phyloP scores from a whole-genome alignment of 2,888 invertebrate genomes.

The Leptura quadrifasciata region DNA sequence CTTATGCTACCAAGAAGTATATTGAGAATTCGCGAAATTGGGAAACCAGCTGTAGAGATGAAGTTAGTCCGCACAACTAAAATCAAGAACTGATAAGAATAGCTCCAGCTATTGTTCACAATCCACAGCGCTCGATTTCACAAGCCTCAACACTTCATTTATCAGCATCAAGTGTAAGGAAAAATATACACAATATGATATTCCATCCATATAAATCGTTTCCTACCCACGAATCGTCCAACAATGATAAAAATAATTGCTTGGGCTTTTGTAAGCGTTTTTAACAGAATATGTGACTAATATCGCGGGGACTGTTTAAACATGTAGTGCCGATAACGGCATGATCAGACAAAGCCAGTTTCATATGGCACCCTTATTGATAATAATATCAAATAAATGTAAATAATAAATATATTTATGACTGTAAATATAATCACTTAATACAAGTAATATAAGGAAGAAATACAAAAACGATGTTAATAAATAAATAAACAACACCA shows the following conservation, averaged over 20 bases:
- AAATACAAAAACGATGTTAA: too few relatives aligned
- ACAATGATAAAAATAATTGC: neutral
- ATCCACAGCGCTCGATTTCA: neutral
- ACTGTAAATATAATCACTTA: too few relatives aligned
- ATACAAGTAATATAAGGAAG: too few relatives aligned
- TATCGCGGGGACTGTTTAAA: too few relatives aligned
- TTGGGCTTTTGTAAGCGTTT: neutral
- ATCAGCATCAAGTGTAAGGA: neutral
- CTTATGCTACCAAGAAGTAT: neutral
- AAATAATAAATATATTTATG: too few relatives aligned
- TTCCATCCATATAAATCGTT: neutral
- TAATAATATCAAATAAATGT: too few relatives aligned
- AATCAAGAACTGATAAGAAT: neutral
- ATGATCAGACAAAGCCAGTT: too few relatives aligned
- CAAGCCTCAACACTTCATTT: neutral
- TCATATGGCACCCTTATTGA: too few relatives aligned
- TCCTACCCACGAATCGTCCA: neutral
- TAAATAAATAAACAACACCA: too few relatives aligned
- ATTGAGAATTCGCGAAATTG: neutral
- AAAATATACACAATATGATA: neutral
- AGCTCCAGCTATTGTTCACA: neutral
- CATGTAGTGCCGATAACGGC: too few relatives aligned
- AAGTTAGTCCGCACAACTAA: neutral
- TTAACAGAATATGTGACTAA: neutral
- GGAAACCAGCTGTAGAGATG: neutral